phyloP scores from a whole-genome alignment of 2,888 invertebrate species.

The Luffia ferchaultella region DNA sequence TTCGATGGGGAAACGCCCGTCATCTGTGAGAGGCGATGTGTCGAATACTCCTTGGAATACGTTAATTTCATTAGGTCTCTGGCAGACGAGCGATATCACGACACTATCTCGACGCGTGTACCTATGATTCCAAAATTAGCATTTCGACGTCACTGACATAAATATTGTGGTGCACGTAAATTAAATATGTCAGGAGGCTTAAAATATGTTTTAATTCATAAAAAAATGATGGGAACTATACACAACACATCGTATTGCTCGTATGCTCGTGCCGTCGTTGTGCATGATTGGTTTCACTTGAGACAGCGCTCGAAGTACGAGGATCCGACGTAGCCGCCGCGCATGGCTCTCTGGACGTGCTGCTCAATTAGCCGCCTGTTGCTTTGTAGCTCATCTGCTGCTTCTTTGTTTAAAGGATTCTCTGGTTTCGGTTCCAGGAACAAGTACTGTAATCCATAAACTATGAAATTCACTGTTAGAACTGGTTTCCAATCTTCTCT shows the following conservation, averaged over 20 bases:
- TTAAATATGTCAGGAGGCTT: neutral
- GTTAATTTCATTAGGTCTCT: too few species aligned
- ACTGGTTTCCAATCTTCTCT: slow-evolving; percentile 99
- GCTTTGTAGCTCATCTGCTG: slow-evolving; percentile 95
- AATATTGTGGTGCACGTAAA: too few species aligned
- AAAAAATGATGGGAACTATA: neutral
- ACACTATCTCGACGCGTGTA: too few species aligned
- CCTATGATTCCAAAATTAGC: too few species aligned
- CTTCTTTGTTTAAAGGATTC: slow-evolving; percentile 98
- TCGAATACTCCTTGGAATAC: too few species aligned
- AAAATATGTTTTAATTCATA: neutral
- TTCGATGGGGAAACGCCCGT: too few species aligned
- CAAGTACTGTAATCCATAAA: slow-evolving; percentile 96
- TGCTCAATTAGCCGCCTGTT: slow-evolving; percentile 94
- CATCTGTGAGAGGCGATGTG: too few species aligned
- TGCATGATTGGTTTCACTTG: slow-evolving; percentile 71
- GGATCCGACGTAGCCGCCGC: slow-evolving; percentile 94
- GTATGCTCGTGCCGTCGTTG: too few species aligned
- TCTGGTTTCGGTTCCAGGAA: slow-evolving; percentile 99
- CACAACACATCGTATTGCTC: neutral
- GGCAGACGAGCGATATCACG: too few species aligned
- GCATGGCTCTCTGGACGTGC: slow-evolving; percentile 95
- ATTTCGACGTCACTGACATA: too few species aligned
- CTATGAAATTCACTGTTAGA: slow-evolving; percentile 95
- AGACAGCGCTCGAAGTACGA: slow-evolving; percentile 96